These are phyloP conservation scores for Drosophila eugracilis DNA, from an alignment of 1,140 invertebrate species.

Conservation along the genomic window DNA sequence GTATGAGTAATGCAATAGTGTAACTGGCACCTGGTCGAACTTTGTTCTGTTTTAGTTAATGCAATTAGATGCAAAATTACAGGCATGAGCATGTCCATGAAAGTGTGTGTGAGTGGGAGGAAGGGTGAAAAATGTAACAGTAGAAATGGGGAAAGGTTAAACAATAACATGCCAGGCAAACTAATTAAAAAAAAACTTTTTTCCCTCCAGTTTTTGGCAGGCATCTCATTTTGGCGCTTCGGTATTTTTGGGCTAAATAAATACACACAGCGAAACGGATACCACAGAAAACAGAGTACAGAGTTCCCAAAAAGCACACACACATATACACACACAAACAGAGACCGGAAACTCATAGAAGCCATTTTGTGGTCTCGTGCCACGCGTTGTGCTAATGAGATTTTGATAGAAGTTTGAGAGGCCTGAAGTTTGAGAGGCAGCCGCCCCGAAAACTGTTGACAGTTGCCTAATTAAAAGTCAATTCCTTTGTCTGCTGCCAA, in stretches of 20 bases:
- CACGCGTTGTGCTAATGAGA: conserved; percentile 63
- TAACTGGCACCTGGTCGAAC: conserved; percentile 13
- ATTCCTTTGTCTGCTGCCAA: conserved; percentile 44
- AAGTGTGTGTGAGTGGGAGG: not conserved
- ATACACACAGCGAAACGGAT: conserved; percentile 37
- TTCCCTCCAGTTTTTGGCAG: conserved; percentile 8
- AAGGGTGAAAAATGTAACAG: not conserved
- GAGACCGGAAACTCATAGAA: conserved; percentile 29
- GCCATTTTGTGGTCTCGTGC: conserved; percentile 46
- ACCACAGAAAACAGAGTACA: conserved; percentile 23
- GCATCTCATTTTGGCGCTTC: not conserved
- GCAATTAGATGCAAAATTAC: conserved; percentile 56
- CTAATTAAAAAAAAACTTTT: conserved; percentile 65
- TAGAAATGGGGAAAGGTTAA: conserved; percentile 9
- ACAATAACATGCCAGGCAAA: conserved; percentile 54
- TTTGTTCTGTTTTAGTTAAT: conserved; percentile 4
- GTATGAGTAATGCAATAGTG: conserved; percentile 40
- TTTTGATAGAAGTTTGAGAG: conserved; percentile 65
- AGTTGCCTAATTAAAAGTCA: conserved; percentile 69
- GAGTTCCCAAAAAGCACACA: conserved; percentile 8
- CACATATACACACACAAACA: conserved; percentile 14
- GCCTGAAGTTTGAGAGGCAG: conserved; percentile 27
- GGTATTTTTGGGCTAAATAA: conserved; percentile 31
- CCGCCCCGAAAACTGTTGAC: conserved; percentile 52
- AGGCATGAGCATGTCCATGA: not conserved